A percentile compares a stretch with the other conserved stretches of the same genome.
Conservation (phyloP, 2,113 vertebrate genomes). For the Sylvilagus bachmani region DNA sequence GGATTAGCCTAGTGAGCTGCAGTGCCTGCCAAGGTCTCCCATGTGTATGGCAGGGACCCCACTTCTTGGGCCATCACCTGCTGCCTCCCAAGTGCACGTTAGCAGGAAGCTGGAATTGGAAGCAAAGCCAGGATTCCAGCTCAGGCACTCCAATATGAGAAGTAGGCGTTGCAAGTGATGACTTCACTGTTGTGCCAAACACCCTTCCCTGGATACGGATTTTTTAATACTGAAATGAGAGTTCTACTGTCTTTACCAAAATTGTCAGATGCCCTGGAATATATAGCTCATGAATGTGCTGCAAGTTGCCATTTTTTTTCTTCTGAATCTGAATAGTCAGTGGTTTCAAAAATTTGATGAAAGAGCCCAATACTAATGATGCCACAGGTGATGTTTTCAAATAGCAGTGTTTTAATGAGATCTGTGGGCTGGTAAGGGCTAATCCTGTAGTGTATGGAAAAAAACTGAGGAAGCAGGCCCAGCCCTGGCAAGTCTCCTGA, state of each 20-base stretch:
- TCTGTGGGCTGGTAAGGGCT: constrained; percentile 60
- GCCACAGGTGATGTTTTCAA: constrained; percentile 75
- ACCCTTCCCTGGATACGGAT: not conserved
- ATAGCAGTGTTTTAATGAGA: constrained; percentile 74
- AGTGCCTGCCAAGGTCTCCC: no score
- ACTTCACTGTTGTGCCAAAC: no score
- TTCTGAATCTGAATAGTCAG: constrained; percentile 36
- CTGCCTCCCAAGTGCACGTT: no score
- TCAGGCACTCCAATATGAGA: no score
- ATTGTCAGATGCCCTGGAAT: not conserved
- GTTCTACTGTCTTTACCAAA: constrained; percentile 41
- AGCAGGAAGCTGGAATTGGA: no score
- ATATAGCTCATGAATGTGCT: not conserved
- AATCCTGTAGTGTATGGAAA: constrained; percentile 71
- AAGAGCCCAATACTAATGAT: constrained; percentile 63
- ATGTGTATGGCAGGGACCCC: no score
- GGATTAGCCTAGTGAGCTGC: no score
- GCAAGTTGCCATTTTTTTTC: constrained; percentile 21
- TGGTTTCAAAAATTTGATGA: constrained; percentile 66
- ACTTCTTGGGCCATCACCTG: no score
- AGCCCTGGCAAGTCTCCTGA: constrained; percentile 40
- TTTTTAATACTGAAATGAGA: constrained; percentile 20
- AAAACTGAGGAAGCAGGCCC: constrained; percentile 50
- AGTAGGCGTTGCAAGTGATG: no score
- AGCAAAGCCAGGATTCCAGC: no score